A percentile compares a stretch with the other conserved stretches of the same genome.
phyloP scores from a whole-genome alignment of 1,140 invertebrate species.

The Sycobia sp. region DNA sequence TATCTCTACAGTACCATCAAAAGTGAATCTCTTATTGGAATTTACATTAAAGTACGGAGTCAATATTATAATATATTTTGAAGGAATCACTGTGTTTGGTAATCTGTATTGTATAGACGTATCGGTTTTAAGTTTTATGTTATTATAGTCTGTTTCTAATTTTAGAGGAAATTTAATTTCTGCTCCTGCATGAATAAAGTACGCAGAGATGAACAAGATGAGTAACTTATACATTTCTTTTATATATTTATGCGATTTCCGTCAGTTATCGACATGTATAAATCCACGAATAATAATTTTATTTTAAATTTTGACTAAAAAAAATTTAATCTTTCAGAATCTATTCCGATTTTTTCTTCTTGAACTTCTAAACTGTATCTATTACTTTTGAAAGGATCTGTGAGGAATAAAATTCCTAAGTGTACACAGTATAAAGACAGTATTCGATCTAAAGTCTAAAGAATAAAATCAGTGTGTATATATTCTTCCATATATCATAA shows the following conservation, averaged over 20 bases:
- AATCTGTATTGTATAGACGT: constrained; percentile 59
- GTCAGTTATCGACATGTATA: too few relatives aligned
- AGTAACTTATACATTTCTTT: constrained; percentile 5
- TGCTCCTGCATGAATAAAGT: background rate
- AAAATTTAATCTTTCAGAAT: too few relatives aligned
- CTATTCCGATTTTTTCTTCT: too few relatives aligned
- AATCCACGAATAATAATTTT: too few relatives aligned
- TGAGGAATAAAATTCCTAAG: background rate
- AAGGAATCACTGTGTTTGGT: constrained; percentile 63
- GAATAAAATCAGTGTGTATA: constrained; percentile 4
- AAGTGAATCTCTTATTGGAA: constrained; percentile 34
- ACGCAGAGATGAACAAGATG: background rate
- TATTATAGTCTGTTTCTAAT: background rate
- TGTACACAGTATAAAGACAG: constrained; percentile 2
- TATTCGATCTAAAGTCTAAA: constrained; percentile 8
- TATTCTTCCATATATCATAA: background rate
- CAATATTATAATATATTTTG: constrained; percentile 28
- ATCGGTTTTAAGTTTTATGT: background rate
- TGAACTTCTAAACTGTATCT: too few relatives aligned
- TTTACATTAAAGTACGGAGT: constrained; percentile 22
- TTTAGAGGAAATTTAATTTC: background rate
- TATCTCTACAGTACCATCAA: constrained; percentile 32
- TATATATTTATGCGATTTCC: background rate
- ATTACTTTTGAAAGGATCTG: too few relatives aligned
- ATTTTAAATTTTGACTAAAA: too few relatives aligned